Evolutionary conservation across 2,113 vertebrate genomes (phyloP), one percentile per base, ranked within the genome.

Genomic region (Lasiurus borealis): DNA sequence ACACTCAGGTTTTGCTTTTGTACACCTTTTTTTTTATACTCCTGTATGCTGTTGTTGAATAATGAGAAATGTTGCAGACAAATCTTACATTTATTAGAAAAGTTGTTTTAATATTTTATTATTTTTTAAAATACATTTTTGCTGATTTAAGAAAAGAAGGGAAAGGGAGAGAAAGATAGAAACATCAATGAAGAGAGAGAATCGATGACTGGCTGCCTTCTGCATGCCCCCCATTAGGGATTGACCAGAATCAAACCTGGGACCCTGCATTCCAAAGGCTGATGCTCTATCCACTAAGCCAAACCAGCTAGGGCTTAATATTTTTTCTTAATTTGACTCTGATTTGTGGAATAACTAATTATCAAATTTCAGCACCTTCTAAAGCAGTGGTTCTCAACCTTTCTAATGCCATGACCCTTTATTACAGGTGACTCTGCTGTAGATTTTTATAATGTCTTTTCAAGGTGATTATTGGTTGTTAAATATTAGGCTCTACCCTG

Each of bases 361-460:
- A 77, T 85, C 62, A 90, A 93, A 6, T 91, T 91, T 76, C 6
- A 88, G 16, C 62, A 94, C 36, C 59, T 90, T 97, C 64, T 91
- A 62, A 46, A 46, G 46, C 46, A 46, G 46, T 46, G 7, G 46
- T 46, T 46, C 10, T 46, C 46, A 46, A 46, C 46, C 46, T 46
- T 46, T 46, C 46, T 46, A 46, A 46, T 46, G 46, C 46, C 46
- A 10, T 8, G 1, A 46, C 46, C 46, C 40, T 40, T 40, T 40
- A 40, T 40, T 40, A 40, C 40, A 40, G 40, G 40, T 5, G 5
- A 40, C 40, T 5, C 40, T 40, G 40, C 40, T 40, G 40, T 40
- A 40, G 40, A 40, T 40, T 40, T 40, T 40, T 40, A 40, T 40
- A 40, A 40, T 40, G 40, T 40, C 40, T 40, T 40, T 40, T 40